Conservation (phyloP, 2,888 invertebrate species). For the Reticulitermes lucifugus region DNA sequence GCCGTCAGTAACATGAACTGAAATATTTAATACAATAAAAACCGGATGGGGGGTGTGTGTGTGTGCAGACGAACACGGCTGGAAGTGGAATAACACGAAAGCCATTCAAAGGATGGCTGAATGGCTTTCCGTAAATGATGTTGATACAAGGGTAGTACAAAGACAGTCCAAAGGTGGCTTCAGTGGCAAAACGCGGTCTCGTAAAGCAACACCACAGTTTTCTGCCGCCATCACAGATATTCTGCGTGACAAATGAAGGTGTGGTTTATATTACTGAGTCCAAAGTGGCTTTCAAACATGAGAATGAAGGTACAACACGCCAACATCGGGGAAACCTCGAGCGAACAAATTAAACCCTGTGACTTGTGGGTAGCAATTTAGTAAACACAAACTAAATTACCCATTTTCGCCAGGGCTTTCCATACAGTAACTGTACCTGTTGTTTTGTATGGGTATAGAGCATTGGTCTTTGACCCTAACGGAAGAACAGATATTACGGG, state of each 20-base stretch:
- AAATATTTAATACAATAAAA: background rate
- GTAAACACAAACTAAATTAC: too few species aligned
- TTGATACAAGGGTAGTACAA: background rate
- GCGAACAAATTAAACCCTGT: too few species aligned
- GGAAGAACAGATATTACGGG: too few species aligned
- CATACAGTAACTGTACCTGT: too few species aligned
- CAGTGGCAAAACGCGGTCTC: background rate
- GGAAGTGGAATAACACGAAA: background rate
- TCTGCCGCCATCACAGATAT: background rate
- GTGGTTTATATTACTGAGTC: background rate
- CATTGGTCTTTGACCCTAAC: too few species aligned
- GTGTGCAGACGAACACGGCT: background rate
- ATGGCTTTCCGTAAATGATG: background rate
- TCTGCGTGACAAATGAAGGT: conserved; percentile 1
- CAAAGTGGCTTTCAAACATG: too few species aligned
- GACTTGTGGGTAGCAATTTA: too few species aligned
- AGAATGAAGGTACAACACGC: too few species aligned
- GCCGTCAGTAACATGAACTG: background rate
- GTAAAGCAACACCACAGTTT: too few species aligned
- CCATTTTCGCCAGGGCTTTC: too few species aligned
- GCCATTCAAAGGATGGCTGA: background rate
- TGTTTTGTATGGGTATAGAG: too few species aligned
- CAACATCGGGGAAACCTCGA: too few species aligned
- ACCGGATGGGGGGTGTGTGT: background rate
- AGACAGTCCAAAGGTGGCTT: background rate